These are phyloP conservation scores for Erinaceus europaeus DNA, from an alignment of 2,113 vertebrate species.

Conservation along the genomic window DNA sequence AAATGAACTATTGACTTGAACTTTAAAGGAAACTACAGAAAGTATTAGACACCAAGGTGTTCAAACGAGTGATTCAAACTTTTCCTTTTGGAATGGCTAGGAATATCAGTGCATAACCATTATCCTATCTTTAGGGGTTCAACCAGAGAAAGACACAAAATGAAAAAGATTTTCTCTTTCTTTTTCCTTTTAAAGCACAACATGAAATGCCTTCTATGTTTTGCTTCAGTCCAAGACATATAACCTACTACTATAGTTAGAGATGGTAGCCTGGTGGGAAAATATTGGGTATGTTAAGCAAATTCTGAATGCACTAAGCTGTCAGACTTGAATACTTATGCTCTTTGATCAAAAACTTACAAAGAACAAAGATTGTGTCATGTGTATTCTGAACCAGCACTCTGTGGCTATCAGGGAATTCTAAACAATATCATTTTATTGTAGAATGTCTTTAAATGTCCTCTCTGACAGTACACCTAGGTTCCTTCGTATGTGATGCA, in stretches of 20 bases:
- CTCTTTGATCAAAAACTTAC: slow-evolving; percentile 43
- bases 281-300: slow-evolving; percentile 41
- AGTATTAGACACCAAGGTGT: not conserved
- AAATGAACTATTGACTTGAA: not conserved
- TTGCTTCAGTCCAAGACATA: not conserved
- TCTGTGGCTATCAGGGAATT: slow-evolving; percentile 4
- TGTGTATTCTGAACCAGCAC: slow-evolving; percentile 19
- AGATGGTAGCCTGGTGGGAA: slow-evolving; percentile 9
- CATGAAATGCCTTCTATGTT: slow-evolving; percentile 16
- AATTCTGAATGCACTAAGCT: slow-evolving; percentile 37
- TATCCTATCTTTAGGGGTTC: not conserved
- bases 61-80: not conserved
- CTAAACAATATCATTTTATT: slow-evolving; percentile 44
- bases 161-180: not conserved
- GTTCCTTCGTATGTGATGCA: not conserved
- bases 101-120: not conserved
- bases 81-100: not conserved
- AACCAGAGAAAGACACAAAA: slow-evolving; percentile 38
- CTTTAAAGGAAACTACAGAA: not conserved
- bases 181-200: slow-evolving; percentile 14
- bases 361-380: slow-evolving; percentile 52
- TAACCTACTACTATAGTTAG: slow-evolving; percentile 14
- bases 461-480: not conserved
- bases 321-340: slow-evolving; percentile 26
- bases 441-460: slow-evolving; percentile 3